Conservation (phyloP, 2,888 invertebrate species). For the Autographa pulchrina region DNA sequence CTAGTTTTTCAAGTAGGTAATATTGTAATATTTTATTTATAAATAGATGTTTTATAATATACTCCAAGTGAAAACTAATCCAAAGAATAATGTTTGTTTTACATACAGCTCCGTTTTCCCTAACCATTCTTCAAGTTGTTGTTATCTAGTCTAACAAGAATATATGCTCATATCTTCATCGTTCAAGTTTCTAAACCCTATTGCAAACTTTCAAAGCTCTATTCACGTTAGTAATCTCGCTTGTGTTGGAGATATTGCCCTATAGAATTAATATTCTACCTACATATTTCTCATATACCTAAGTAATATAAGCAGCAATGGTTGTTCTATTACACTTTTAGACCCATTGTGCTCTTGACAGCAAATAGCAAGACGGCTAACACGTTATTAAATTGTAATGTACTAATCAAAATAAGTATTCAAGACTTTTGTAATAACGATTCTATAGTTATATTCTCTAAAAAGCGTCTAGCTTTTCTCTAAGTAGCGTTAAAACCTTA, state of each 20-base stretch:
- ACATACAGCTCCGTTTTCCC: neutral
- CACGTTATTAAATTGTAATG: no score
- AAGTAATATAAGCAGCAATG: slow-evolving; percentile 3
- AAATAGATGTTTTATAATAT: neutral
- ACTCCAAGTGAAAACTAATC: neutral
- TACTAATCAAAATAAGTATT: no score
- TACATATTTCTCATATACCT: slow-evolving; percentile 10
- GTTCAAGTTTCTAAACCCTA: slow-evolving; percentile 33
- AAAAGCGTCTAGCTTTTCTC: no score
- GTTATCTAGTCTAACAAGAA: neutral
- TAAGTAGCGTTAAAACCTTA: no score
- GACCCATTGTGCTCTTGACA: no score
- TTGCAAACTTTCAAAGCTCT: slow-evolving; percentile 26
- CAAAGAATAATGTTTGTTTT: neutral
- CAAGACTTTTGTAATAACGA: no score
- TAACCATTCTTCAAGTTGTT: neutral
- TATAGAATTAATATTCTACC: slow-evolving; percentile 34
- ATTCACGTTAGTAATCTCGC: slow-evolving; percentile 20
- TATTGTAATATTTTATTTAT: no score
- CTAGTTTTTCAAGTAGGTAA: no score
- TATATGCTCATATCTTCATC: slow-evolving; percentile 13
- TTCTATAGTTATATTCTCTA: no score
- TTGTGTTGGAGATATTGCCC: slow-evolving; percentile 21
- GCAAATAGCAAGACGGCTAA: no score
- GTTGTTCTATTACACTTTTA: no score